A percentile compares a stretch with the other conserved stretches of the same genome.
Conservation (phyloP, 2,888 invertebrate species). For the Phorcus lineatus region DNA sequence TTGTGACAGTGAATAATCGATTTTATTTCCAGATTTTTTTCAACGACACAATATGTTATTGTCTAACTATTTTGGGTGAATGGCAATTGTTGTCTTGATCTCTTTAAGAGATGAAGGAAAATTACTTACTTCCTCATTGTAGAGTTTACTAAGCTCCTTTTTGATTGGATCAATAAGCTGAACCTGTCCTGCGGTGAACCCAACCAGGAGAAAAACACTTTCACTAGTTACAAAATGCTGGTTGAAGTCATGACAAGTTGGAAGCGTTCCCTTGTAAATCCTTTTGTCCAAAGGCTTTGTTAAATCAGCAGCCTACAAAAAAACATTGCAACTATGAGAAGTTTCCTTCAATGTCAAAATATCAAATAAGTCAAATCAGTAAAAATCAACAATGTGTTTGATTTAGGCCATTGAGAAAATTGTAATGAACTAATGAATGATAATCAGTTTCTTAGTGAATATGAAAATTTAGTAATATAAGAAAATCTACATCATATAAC, state of each 20-base stretch:
- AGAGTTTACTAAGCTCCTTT: constrained; percentile 95
- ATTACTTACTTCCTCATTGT: constrained; percentile 94
- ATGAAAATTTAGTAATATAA: too few species aligned
- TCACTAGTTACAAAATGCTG: constrained; percentile 79
- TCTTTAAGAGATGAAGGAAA: not conserved
- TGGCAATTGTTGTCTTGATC: too few species aligned
- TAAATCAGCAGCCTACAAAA: constrained; percentile 89
- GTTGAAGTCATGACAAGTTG: constrained; percentile 99
- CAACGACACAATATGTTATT: too few species aligned
- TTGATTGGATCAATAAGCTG: constrained; percentile 97
- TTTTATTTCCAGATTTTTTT: too few species aligned
- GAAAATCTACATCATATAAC: too few species aligned
- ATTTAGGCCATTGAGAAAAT: too few species aligned
- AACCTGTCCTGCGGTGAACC: constrained; percentile 98
- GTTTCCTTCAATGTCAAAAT: not conserved
- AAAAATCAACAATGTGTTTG: too few species aligned
- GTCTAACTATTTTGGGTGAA: too few species aligned
- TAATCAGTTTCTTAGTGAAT: too few species aligned
- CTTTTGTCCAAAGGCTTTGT: constrained; percentile 98
- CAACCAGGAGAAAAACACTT: constrained; percentile 92
- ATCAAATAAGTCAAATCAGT: too few species aligned
- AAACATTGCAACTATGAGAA: not conserved
- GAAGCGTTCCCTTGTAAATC: constrained; percentile 98
- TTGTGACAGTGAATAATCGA: too few species aligned
- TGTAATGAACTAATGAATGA: too few species aligned